Percentiles rank a stretch among this genome's conserved stretches.
Evolutionary conservation across 1,140 invertebrate genomes (phyloP).

Genomic region (Palaemon carinicauda): DNA sequence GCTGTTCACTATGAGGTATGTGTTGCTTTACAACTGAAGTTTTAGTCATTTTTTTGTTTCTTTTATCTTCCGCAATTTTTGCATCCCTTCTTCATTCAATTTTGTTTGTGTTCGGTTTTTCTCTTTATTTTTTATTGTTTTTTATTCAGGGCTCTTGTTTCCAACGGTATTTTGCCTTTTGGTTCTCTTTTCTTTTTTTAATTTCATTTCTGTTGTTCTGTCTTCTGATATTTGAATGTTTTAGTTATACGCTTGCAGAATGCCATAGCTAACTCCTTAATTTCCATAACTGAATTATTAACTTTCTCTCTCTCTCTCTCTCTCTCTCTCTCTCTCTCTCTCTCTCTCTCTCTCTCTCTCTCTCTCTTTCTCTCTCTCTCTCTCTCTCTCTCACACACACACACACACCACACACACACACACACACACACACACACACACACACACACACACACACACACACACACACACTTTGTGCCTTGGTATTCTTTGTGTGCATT

Average conservation of each 20-base stretch:
- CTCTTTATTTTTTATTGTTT: too few relatives aligned
- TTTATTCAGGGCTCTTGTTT: not conserved
- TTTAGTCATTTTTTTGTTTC: not conserved
- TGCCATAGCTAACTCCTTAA: not conserved
- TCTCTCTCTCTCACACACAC: too few relatives aligned
- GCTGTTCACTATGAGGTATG: not conserved
- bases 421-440: too few relatives aligned
- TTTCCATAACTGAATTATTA: not conserved
- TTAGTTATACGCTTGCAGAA: too few relatives aligned
- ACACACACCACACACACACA: too few relatives aligned
- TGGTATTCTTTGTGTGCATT: not conserved
- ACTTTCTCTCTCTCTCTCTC: not conserved
- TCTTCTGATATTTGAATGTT: too few relatives aligned
- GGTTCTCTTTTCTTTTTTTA: too few relatives aligned
- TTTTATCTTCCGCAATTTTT: not conserved
- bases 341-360: slow-evolving; percentile 12
- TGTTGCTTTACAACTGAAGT: not conserved
- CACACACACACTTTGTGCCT: slow-evolving; percentile 9
- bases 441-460: too few relatives aligned
- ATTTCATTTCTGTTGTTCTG: too few relatives aligned
- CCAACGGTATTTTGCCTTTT: too few relatives aligned
- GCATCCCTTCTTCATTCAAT: not conserved
- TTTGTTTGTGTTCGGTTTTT: not conserved
- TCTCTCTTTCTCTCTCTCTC: not conserved
- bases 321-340: slow-evolving; percentile 6